A percentile compares a stretch with the other conserved stretches of the same genome.
Evolutionary conservation across 1,140 invertebrate genomes (phyloP).

Genomic region (Hydropsyche tenuis): DNA sequence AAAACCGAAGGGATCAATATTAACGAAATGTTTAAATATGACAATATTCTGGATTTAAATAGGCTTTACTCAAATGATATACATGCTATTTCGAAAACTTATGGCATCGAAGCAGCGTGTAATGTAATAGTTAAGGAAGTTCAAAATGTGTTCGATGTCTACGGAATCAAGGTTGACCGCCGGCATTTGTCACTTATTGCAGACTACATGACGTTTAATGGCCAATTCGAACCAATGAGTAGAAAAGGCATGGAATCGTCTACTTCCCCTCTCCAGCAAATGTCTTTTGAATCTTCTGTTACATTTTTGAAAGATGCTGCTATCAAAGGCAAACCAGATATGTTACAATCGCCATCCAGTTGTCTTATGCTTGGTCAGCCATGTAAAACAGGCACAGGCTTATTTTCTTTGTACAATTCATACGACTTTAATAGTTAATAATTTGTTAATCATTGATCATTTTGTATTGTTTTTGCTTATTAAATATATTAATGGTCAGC

Average conservation of each 20-base stretch:
- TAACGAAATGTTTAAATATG: constrained; percentile 83
- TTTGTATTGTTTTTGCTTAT: no score
- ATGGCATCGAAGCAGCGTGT: constrained; percentile 96
- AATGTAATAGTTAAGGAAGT: constrained; percentile 91
- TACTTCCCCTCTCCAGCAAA: constrained; percentile 94
- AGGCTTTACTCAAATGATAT: constrained; percentile 94
- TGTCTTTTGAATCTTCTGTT: constrained; percentile 95
- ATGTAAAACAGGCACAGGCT: constrained; percentile 84
- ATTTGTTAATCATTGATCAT: no score
- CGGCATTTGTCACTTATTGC: constrained; percentile 92
- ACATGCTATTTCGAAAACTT: constrained; percentile 85
- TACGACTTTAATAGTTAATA: constrained; percentile 20
- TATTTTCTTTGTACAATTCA: constrained; percentile 64
- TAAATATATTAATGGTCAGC: no score
- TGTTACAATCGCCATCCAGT: constrained; percentile 85
- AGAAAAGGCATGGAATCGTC: constrained; percentile 87
- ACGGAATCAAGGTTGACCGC: constrained; percentile 94
- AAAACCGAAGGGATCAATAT: constrained; percentile 97
- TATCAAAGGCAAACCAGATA: constrained; percentile 74
- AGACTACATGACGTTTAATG: constrained; percentile 98
- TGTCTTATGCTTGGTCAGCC: constrained; percentile 87
- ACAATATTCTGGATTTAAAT: constrained; percentile 83
- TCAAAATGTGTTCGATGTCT: constrained; percentile 91
- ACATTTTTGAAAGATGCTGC: constrained; percentile 86
- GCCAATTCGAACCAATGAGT: constrained; percentile 88